These are phyloP conservation scores for Polyploca ridens DNA, from an alignment of 2,888 invertebrate species.

Conservation along the genomic window DNA sequence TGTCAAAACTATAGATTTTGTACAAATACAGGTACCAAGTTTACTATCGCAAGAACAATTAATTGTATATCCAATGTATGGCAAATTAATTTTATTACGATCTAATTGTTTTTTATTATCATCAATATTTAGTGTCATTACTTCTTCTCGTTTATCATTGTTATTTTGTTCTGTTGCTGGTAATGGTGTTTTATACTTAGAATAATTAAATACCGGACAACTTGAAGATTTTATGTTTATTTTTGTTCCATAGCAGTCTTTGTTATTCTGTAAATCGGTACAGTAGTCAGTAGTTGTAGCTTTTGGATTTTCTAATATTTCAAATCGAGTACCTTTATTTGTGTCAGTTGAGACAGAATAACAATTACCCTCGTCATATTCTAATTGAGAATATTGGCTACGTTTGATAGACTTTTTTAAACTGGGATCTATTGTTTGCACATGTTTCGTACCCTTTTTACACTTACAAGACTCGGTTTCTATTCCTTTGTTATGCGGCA, in stretches of 20 bases:
- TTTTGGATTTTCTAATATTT: slow-evolving; percentile 1
- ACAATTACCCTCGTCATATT: slow-evolving; percentile 31
- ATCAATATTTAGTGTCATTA: slow-evolving; percentile 5
- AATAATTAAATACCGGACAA: background rate
- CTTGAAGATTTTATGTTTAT: background rate
- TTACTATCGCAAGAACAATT: slow-evolving; percentile 58
- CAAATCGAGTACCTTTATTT: background rate
- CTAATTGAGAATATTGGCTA: background rate
- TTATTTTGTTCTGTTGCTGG: background rate
- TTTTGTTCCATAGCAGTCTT: background rate
- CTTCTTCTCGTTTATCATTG: slow-evolving; percentile 8
- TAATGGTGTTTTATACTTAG: background rate
- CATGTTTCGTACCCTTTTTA: slow-evolving; percentile 28
- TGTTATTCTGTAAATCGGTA: slow-evolving; percentile 20
- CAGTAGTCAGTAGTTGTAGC: slow-evolving; percentile 33
- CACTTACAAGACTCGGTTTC: slow-evolving; percentile 54
- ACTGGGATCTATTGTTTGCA: slow-evolving; percentile 35
- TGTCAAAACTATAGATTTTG: slow-evolving; percentile 50
- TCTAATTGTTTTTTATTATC: slow-evolving; percentile 14
- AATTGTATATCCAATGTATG: slow-evolving; percentile 63
- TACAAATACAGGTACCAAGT: slow-evolving; percentile 56
- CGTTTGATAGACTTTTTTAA: background rate
- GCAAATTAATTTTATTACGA: slow-evolving; percentile 20
- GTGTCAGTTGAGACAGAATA: slow-evolving; percentile 11
- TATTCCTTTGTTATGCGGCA: slow-evolving; percentile 39